Conservation (phyloP, 1,140 invertebrate genomes). For the Amyelois transitella region DNA sequence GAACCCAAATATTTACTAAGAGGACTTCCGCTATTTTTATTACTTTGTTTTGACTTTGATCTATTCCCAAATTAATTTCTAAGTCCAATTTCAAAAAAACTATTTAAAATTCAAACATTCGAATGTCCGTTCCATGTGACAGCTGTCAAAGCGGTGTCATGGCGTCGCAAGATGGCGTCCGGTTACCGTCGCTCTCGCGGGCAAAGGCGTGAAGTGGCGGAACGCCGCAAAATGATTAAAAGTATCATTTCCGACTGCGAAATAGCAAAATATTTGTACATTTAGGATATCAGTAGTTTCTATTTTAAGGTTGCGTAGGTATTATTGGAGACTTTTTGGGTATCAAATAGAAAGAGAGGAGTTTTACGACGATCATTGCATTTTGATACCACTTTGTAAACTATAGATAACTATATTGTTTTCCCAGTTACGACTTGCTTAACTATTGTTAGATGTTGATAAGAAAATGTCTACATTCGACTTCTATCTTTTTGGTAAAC, state of each 20-base stretch:
- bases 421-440: too few species aligned
- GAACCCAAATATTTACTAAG: background rate
- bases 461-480: too few species aligned
- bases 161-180: slow-evolving; percentile 53
- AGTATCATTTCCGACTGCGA: slow-evolving; percentile 42
- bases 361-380: too few species aligned
- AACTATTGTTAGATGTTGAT: too few species aligned
- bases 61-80: background rate
- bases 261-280: slow-evolving; percentile 1
- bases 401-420: too few species aligned
- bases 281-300: background rate
- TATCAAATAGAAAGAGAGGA: too few species aligned
- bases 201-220: slow-evolving; percentile 30
- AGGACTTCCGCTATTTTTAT: background rate
- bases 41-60: background rate
- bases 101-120: slow-evolving; percentile 41
- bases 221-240: slow-evolving; percentile 38
- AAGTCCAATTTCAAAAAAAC: slow-evolving; percentile 33
- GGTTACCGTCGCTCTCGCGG: slow-evolving; percentile 48
- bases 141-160: slow-evolving; percentile 39
- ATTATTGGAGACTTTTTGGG: too few species aligned
- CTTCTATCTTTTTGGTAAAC: too few species aligned
- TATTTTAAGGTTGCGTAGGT: background rate
- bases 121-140: slow-evolving; percentile 39
- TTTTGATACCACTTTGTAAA: too few species aligned